Percentiles rank a stretch among this genome's conserved stretches.
Conservation (phyloP, 2,888 invertebrate species). For the Amblyjoppa fuscipennis region DNA sequence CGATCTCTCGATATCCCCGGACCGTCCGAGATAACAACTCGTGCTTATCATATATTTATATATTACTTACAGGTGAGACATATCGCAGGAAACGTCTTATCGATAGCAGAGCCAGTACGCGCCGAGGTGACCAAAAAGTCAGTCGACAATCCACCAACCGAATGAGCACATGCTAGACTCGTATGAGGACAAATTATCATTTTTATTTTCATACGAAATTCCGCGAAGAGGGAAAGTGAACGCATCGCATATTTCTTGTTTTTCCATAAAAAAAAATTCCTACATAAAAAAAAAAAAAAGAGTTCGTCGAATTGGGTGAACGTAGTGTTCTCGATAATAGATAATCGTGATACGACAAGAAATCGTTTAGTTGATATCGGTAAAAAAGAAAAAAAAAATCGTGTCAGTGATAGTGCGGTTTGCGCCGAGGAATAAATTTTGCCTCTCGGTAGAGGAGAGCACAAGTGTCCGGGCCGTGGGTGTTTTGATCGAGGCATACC, state of each 20-base stretch:
- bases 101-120: constrained; percentile 46
- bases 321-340: neutral
- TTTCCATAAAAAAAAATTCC: neutral
- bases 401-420: constrained; percentile 5
- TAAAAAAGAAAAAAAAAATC: neutral
- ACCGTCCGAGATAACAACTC: constrained; percentile 24
- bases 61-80: constrained; percentile 64
- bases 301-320: too few species aligned
- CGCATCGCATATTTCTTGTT: neutral
- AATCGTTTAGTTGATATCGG: neutral
- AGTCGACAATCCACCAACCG: neutral
- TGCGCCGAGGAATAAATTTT: constrained; percentile 1
- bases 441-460: constrained; percentile 5
- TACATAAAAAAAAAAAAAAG: neutral
- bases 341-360: neutral
- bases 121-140: neutral
- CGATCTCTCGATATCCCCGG: constrained; percentile 1
- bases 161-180: neutral
- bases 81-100: constrained; percentile 45
- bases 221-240: constrained; percentile 9
- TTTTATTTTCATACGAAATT: neutral
- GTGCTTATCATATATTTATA: constrained; percentile 48
- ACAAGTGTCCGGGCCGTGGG: constrained; percentile 25
- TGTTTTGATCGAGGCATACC: constrained; percentile 77
- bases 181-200: neutral